Conservation (phyloP, 2,888 invertebrate genomes). For the Xestia ashworthii region DNA sequence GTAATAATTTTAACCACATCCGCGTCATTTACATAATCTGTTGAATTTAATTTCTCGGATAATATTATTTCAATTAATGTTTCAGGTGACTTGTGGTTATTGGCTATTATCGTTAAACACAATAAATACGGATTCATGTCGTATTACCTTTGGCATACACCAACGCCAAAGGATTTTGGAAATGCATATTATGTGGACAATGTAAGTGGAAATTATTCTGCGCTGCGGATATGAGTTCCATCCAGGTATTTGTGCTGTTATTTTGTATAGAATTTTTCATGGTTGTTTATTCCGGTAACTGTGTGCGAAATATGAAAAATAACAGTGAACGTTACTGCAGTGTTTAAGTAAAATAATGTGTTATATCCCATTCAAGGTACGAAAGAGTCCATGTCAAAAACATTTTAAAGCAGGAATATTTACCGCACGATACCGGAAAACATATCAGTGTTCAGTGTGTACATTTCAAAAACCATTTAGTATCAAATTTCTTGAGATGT, state of each 20-base stretch:
- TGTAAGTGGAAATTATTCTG: not conserved
- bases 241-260: not conserved
- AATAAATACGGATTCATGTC: slow-evolving; percentile 24
- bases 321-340: not conserved
- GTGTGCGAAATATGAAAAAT: not conserved
- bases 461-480: slow-evolving; percentile 48
- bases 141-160: not conserved
- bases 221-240: not conserved
- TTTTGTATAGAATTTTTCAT: not conserved
- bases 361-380: not conserved
- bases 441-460: slow-evolving; percentile 16
- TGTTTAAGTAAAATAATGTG: not conserved
- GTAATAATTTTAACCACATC: slow-evolving; percentile 59
- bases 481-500: slow-evolving; percentile 65
- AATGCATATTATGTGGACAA: not conserved
- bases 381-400: not conserved
- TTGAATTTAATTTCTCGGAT: slow-evolving; percentile 54
- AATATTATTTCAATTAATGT: slow-evolving; percentile 60
- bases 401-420: slow-evolving; percentile 8
- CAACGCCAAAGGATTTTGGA: not conserved
- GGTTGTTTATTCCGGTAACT: not conserved
- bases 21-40: slow-evolving; percentile 67
- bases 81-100: slow-evolving; percentile 50
- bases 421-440: not conserved
- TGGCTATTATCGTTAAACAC: slow-evolving; percentile 34